phyloP scores from a whole-genome alignment of 2,888 invertebrate genomes.

The Sinelater perroti region DNA sequence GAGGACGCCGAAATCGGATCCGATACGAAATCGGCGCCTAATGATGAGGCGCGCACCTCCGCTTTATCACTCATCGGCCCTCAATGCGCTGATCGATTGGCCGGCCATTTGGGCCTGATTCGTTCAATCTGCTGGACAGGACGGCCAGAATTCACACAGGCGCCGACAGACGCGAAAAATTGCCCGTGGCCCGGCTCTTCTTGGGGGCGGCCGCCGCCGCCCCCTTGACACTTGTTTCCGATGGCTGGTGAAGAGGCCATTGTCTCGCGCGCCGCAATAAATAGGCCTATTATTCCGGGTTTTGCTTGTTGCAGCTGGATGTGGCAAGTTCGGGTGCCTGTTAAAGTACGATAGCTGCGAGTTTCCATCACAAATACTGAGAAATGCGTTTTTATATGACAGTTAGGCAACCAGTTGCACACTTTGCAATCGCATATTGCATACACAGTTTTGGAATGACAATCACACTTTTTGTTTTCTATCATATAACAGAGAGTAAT shows the following conservation, averaged over 20 bases:
- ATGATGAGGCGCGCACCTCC: too few relatives aligned
- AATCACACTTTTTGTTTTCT: too few relatives aligned
- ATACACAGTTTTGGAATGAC: too few relatives aligned
- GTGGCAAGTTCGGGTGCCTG: conserved; percentile 12
- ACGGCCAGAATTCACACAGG: conserved; percentile 24
- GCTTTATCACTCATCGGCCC: conserved; percentile 27
- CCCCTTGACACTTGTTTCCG: conserved; percentile 35
- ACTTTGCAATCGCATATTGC: too few relatives aligned
- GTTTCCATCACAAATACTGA: too few relatives aligned
- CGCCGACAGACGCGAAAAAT: conserved; percentile 18
- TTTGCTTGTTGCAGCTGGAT: conserved; percentile 30
- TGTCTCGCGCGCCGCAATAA: conserved; percentile 29
- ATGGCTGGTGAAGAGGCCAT: conserved; percentile 34
- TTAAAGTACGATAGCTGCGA: too few relatives aligned
- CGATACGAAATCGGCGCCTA: too few relatives aligned
- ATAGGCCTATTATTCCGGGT: conserved; percentile 38
- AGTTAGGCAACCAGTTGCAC: too few relatives aligned
- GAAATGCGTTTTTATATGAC: too few relatives aligned
- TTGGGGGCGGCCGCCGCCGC: conserved; percentile 25
- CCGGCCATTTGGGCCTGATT: conserved; percentile 31
- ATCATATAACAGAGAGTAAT: too few relatives aligned
- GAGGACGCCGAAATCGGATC: too few relatives aligned
- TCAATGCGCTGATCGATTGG: conserved; percentile 33
- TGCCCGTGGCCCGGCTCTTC: conserved; percentile 20
- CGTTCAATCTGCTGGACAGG: conserved; percentile 21